These are phyloP conservation scores for Hesperia comma DNA, from an alignment of 2,888 invertebrate species.

Conservation along the genomic window DNA sequence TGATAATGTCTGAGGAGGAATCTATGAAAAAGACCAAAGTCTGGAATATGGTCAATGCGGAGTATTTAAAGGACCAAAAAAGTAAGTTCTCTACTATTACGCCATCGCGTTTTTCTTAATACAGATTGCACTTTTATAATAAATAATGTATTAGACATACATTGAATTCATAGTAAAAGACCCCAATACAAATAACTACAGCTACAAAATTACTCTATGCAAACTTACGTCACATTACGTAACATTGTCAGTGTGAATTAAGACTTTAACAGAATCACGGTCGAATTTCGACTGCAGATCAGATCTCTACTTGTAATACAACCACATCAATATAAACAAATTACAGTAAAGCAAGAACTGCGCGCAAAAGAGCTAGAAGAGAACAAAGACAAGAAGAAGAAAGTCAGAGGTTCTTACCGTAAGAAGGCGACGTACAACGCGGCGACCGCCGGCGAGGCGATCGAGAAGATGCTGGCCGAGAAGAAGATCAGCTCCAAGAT, in stretches of 20 bases:
- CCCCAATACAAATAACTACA: too few species aligned
- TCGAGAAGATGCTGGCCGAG: conserved; percentile 97
- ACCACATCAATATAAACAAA: neutral
- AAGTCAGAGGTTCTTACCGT: conserved; percentile 86
- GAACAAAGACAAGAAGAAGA: conserved; percentile 93
- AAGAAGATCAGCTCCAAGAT: conserved; percentile 98
- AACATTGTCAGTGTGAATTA: too few species aligned
- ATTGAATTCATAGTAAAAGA: too few species aligned
- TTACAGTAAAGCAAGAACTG: conserved; percentile 91
- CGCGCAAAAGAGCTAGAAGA: conserved; percentile 92
- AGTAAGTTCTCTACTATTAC: conserved; percentile 67
- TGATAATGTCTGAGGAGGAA: conserved; percentile 91
- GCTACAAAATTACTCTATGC: too few species aligned
- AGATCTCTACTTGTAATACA: neutral
- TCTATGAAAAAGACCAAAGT: conserved; percentile 90
- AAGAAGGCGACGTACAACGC: conserved; percentile 86
- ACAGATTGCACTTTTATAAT: too few species aligned
- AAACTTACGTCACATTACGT: too few species aligned
- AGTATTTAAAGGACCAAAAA: conserved; percentile 93
- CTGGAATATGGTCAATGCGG: conserved; percentile 95
- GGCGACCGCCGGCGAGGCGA: conserved; percentile 93
- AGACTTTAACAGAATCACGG: too few species aligned
- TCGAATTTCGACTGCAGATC: too few species aligned
- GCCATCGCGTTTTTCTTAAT: neutral
- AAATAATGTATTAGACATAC: too few species aligned